Conservation (phyloP, 2,797 vertebrate genomes). For the Melanotaenia pygmaea region DNA sequence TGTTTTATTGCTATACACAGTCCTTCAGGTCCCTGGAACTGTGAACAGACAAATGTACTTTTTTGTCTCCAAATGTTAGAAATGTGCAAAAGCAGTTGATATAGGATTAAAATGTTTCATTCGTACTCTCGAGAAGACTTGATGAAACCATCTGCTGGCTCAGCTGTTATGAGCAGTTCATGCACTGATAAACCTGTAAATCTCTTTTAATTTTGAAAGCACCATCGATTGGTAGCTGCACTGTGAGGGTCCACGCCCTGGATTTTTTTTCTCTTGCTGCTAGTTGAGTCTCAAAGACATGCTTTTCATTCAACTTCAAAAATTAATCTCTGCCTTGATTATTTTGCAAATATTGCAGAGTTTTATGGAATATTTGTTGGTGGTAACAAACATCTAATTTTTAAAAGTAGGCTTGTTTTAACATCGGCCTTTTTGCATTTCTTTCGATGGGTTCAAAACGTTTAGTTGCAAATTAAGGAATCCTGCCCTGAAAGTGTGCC, state of each 20-base stretch:
- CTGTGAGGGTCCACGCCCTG: constrained; percentile 66
- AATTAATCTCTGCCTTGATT: constrained; percentile 51
- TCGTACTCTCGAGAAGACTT: constrained; percentile 4
- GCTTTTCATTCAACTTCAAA: constrained; percentile 78
- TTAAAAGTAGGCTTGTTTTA: constrained; percentile 57
- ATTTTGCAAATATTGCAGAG: constrained; percentile 41
- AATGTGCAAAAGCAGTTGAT: constrained; percentile 18
- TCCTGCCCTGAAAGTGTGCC: constrained; percentile 41
- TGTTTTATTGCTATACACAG: constrained; percentile 22
- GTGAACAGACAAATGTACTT: constrained; percentile 6
- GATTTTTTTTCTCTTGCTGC: constrained; percentile 52
- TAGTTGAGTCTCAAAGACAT: constrained; percentile 81
- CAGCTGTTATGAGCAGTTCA: constrained; percentile 23
- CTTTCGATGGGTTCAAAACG: constrained; percentile 39
- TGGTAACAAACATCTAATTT: constrained; percentile 48
- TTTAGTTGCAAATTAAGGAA: constrained; percentile 45
- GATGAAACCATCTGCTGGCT: constrained; percentile 9
- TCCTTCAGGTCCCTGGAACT: constrained; percentile 18
- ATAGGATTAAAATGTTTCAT: constrained; percentile 7
- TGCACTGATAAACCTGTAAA: not conserved
- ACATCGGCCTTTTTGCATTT: constrained; percentile 37
- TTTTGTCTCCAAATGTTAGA: constrained; percentile 1
- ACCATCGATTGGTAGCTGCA: constrained; percentile 75
- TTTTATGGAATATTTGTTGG: constrained; percentile 54
- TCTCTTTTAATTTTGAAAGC: constrained; percentile 63